These are phyloP conservation scores for Heteronetta atricapilla DNA, from an alignment of 2,113 vertebrate species.

Conservation along the genomic window DNA sequence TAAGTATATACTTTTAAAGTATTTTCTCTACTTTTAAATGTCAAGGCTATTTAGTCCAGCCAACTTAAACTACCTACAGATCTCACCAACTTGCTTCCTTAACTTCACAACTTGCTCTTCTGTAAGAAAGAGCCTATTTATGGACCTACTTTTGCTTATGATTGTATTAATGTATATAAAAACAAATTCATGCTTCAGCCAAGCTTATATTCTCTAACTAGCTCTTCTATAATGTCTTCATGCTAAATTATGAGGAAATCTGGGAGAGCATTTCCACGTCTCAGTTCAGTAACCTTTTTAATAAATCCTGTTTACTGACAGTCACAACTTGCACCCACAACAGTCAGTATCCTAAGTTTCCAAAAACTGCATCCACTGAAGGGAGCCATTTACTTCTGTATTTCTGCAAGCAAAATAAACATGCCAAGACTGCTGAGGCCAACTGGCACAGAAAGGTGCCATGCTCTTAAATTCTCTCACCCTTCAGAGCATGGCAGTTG, in stretches of 20 bases:
- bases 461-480: not conserved
- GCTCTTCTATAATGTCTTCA: not conserved
- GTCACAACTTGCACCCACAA: not conserved
- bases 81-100: not conserved
- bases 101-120: not conserved
- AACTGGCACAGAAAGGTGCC: slow-evolving; percentile 14
- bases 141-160: not conserved
- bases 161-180: not conserved
- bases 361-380: not conserved
- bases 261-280: not conserved
- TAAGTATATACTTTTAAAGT: not conserved
- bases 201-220: not conserved
- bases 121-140: not conserved
- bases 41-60: not conserved
- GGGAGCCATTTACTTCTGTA: not conserved
- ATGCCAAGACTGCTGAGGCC: not conserved
- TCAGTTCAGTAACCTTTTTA: not conserved
- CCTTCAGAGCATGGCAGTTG: not conserved
- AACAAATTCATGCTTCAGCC: not conserved
- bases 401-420: slow-evolving; percentile 39
- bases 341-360: not conserved
- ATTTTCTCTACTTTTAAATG: not conserved
- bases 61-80: not conserved
- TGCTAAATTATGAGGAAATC: not conserved
- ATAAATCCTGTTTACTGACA: not conserved